A percentile compares a stretch with the other conserved stretches of the same genome.
Conservation (phyloP, 2,797 vertebrate genomes). For the Rhinichthys osculus region DNA sequence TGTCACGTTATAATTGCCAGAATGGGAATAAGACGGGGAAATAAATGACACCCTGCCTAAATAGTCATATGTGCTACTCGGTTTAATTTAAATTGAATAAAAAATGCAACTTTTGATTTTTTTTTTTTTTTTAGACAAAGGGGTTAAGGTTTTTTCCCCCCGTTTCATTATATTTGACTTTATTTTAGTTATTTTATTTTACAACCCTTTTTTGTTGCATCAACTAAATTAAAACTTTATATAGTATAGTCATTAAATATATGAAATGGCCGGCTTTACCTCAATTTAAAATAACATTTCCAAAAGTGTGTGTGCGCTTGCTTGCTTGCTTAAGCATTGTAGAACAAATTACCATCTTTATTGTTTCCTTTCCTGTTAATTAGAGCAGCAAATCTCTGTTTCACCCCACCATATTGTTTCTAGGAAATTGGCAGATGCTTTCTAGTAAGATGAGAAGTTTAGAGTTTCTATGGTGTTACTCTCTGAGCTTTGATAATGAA, state of each 20-base stretch:
- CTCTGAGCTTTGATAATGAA: constrained; percentile 31
- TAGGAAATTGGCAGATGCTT: constrained; percentile 15
- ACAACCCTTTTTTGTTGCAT: neutral
- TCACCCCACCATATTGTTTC: constrained; percentile 44
- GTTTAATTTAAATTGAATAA: neutral
- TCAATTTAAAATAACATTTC: neutral
- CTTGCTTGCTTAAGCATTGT: constrained; percentile 36
- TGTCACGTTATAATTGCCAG: neutral
- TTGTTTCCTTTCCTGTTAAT: constrained; percentile 60
- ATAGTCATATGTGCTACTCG: neutral
- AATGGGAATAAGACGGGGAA: neutral
- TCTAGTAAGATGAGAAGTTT: neutral
- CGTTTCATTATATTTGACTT: neutral
- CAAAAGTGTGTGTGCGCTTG: neutral
- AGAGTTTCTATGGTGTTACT: neutral
- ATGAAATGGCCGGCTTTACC: neutral
- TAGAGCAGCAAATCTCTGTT: constrained; percentile 56
- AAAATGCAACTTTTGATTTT: neutral
- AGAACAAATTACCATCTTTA: constrained; percentile 52
- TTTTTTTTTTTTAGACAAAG: too few species aligned
- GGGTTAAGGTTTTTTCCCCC: too few species aligned
- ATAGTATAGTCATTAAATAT: neutral
- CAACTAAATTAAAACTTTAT: neutral
- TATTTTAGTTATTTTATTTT: neutral
- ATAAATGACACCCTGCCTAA: neutral